Percentiles rank a stretch among this genome's conserved stretches.
Evolutionary conservation across 1,140 invertebrate species (phyloP).

Genomic region (Phthorimaea operculella): DNA sequence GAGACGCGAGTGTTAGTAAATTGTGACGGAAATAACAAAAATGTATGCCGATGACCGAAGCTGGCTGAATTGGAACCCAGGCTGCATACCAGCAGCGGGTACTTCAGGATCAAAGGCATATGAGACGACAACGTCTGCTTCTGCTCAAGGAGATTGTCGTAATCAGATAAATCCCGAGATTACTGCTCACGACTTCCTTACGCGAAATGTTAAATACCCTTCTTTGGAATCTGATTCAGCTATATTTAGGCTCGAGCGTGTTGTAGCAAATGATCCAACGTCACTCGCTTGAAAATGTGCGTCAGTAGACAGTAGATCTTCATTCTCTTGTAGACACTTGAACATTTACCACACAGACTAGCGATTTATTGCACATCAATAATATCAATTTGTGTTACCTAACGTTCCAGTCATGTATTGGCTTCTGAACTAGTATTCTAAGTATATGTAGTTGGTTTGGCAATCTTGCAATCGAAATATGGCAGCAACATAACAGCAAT

Average conservation of each 20-base stretch:
- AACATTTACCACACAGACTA: no score
- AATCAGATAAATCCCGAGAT: conserved; percentile 48
- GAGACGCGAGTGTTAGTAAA: conserved; percentile 9
- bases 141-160: conserved; percentile 41
- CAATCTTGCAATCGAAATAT: no score
- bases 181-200: conserved; percentile 38
- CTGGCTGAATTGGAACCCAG: conserved; percentile 18
- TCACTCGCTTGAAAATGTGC: conserved; percentile 2
- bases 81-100: conserved; percentile 15
- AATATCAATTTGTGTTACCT: no score
- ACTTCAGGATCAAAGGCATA: conserved; percentile 40
- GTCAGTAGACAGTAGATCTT: conserved; percentile 7
- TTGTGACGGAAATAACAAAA: conserved; percentile 15
- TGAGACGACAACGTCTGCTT: conserved; percentile 34
- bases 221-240: conserved; percentile 33
- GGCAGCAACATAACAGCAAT: no score
- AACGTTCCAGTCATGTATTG: no score
- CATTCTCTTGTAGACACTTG: conserved; percentile 1
- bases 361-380: no score
- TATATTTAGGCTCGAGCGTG: conserved; percentile 22
- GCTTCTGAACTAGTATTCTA: no score
- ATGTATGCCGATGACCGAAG: conserved; percentile 21
- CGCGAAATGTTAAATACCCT: conserved; percentile 31
- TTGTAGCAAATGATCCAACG: neutral
- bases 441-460: no score